Evolutionary conservation across 2,113 vertebrate genomes (phyloP), one percentile per base, ranked within the genome.

Genomic region (Passer montanus): DNA sequence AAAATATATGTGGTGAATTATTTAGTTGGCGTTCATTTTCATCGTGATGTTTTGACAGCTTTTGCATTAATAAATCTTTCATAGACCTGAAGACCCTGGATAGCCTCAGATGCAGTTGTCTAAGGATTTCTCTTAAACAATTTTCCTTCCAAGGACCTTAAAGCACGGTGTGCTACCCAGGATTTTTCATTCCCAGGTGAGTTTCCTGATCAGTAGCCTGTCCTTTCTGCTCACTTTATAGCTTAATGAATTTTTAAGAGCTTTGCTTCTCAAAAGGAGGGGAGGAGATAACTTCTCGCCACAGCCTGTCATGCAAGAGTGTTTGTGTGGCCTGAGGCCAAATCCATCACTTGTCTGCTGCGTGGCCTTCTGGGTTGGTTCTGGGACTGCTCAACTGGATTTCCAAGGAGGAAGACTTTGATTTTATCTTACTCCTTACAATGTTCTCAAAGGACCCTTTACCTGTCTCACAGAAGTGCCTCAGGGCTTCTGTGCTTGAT

Each of bases 1-100:
- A 82, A 96, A 94, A 91, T 91, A 59, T 91, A 94, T 35, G 87
- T 90, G 72, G 58, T 95, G 92, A 95, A 97, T 96, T 90, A 96
- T 94, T 96, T 96, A 97, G 78, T 39, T 91, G 69, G 43, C 15
- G 21, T 66, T 93, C 69, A 62, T 88, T 94, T 93, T 81, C 79
- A 49, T 78, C 52, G 15, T 53, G 79, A 12, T 81, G n/a, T 93
- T 92, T 95, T 93, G 90, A 84, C 79, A 91, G 75, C 39, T 70
- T 86, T 92, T 95, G 76, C 93, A 84, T 59, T 91, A 84, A 79
- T 87, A 92, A 95, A 63, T 84, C 37, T 88, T 94, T 60, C 4
- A 7, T 56, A 74, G 47, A 60, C 31, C 56, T 3, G 10, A 43
- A 85, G 60, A 77, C 63, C 20, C 63, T 44, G 47, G 20, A 37